phyloP scores from a whole-genome alignment of 2,888 invertebrate species.

The Agrotis segetum region DNA sequence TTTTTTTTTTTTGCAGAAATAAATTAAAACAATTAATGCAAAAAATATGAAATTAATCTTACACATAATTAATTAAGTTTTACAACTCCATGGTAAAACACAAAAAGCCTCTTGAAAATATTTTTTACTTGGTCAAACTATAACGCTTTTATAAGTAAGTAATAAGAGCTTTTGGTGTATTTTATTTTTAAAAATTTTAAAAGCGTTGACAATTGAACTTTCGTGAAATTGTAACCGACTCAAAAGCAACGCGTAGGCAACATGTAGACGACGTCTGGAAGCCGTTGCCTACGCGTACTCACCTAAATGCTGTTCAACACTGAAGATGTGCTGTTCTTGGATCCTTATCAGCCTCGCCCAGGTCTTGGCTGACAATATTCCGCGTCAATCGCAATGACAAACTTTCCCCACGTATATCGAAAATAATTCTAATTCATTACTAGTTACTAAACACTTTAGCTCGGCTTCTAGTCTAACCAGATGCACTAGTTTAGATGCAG shows the following conservation, averaged over 20 bases:
- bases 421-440: background rate
- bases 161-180: background rate
- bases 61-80: no score
- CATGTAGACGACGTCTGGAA: background rate
- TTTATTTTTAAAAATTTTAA: background rate
- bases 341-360: no score
- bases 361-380: no score
- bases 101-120: background rate
- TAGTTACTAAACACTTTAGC: background rate
- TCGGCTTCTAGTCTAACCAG: background rate
- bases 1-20: no score
- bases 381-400: no score
- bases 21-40: no score
- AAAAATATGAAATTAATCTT: no score
- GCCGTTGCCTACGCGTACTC: no score
- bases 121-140: background rate
- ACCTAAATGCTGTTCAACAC: no score
- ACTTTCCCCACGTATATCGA: background rate
- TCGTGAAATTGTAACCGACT: no score
- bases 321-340: no score
- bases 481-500: no score
- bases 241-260: background rate
- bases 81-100: background rate
- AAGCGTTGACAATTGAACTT: background rate
- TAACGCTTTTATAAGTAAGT: background rate